Evolutionary conservation across 2,113 vertebrate species (phyloP).

Genomic region (Clinocottus analis): DNA sequence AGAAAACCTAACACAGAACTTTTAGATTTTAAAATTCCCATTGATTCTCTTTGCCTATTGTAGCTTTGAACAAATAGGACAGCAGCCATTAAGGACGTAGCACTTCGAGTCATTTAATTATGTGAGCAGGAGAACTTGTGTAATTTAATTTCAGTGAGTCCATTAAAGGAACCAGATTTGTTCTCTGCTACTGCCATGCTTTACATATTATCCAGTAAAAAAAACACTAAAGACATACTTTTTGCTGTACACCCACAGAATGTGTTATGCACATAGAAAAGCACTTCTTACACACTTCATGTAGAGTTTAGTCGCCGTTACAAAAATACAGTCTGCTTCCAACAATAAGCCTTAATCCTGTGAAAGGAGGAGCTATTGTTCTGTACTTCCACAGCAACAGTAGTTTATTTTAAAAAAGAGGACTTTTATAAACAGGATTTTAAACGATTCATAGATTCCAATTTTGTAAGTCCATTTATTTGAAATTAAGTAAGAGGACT

Average conservation of each 20-base stretch:
- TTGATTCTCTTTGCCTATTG: slow-evolving; percentile 3
- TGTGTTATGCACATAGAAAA: not conserved
- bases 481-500: not conserved
- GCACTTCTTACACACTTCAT: not conserved
- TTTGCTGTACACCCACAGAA: not conserved
- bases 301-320: not conserved
- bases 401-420: too few relatives aligned
- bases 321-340: too few relatives aligned
- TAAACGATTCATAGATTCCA: too few relatives aligned
- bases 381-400: too few relatives aligned
- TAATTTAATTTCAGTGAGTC: not conserved
- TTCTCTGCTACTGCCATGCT: not conserved
- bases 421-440: too few relatives aligned
- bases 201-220: not conserved
- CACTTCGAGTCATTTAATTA: not conserved
- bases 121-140: not conserved
- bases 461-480: too few relatives aligned
- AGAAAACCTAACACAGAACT: slow-evolving; percentile 6
- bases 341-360: too few relatives aligned
- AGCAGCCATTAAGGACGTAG: not conserved
- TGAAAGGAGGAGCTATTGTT: too few relatives aligned
- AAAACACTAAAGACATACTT: not conserved
- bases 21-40: not conserved
- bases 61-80: slow-evolving; percentile 7
- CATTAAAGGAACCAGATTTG: not conserved